These are phyloP conservation scores for Sapayoa aenigma DNA, from an alignment of 2,113 vertebrate species.

Conservation along the genomic window DNA sequence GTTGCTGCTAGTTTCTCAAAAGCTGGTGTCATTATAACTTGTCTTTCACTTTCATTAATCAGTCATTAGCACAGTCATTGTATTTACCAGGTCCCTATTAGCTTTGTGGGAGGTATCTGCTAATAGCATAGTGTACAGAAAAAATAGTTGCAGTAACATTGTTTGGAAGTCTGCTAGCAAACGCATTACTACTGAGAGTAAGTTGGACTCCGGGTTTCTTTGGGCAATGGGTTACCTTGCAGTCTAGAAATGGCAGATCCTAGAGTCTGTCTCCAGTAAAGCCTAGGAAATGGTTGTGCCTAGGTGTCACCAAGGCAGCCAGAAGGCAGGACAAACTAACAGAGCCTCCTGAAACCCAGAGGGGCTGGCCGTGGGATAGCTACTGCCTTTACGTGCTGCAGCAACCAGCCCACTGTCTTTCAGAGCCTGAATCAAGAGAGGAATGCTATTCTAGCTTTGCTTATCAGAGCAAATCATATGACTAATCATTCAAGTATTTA, in stretches of 20 bases:
- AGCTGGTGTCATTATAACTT: not conserved
- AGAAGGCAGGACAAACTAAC: not conserved
- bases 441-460: not conserved
- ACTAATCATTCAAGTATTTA: constrained; percentile 18
- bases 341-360: not conserved
- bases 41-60: not conserved
- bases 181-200: not conserved
- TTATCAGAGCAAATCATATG: not conserved
- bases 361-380: not conserved
- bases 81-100: not conserved
- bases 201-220: not conserved
- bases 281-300: not conserved
- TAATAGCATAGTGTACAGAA: not conserved
- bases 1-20: constrained; percentile 11
- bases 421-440: not conserved
- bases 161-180: not conserved
- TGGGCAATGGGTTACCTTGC: rapidly evolving
- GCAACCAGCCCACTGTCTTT: not conserved
- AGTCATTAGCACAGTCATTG: not conserved
- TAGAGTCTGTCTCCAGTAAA: not conserved
- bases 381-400: not conserved
- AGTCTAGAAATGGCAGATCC: not conserved
- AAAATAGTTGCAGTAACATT: not conserved
- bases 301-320: not conserved
- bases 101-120: constrained; percentile 1